Conservation (phyloP, 2,888 invertebrate genomes). For the Pseudococcus jackbeardsleyi region DNA sequence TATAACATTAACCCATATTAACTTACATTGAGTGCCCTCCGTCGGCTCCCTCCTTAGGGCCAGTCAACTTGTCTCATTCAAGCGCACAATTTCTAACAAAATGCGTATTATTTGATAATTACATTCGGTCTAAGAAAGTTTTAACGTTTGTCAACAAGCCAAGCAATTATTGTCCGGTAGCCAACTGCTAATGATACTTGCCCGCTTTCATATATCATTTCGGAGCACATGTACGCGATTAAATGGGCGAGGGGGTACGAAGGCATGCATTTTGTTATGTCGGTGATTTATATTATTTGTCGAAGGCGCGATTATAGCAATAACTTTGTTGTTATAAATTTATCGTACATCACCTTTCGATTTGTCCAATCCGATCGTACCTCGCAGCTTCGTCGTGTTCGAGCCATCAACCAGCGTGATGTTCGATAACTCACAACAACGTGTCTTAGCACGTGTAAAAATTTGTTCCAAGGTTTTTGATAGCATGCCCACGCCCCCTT, state of each 20-base stretch:
- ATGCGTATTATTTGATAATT: conserved; percentile 48
- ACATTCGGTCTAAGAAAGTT: conserved; percentile 39
- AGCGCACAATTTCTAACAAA: conserved; percentile 30
- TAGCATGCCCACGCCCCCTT: neutral
- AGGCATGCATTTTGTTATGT: conserved; percentile 5
- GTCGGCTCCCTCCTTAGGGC: too few species aligned
- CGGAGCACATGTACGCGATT: conserved; percentile 30
- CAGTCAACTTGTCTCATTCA: neutral
- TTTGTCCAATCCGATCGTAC: neutral
- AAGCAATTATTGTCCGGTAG: conserved; percentile 38
- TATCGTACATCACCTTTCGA: conserved; percentile 25
- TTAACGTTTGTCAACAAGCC: conserved; percentile 48
- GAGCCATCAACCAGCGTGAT: conserved; percentile 22
- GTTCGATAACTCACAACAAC: neutral
- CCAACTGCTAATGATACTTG: conserved; percentile 46
- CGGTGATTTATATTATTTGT: conserved; percentile 37
- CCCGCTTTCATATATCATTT: conserved; percentile 30
- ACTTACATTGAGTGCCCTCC: neutral
- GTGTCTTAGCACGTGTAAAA: conserved; percentile 38
- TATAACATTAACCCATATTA: conserved; percentile 45
- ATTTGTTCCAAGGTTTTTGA: conserved; percentile 34
- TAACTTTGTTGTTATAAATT: conserved; percentile 23
- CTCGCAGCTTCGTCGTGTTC: neutral
- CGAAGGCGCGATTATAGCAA: conserved; percentile 41
- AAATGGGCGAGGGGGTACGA: neutral